phyloP scores from a whole-genome alignment of 1,140 invertebrate genomes.

The Octopus bimaculoides region DNA sequence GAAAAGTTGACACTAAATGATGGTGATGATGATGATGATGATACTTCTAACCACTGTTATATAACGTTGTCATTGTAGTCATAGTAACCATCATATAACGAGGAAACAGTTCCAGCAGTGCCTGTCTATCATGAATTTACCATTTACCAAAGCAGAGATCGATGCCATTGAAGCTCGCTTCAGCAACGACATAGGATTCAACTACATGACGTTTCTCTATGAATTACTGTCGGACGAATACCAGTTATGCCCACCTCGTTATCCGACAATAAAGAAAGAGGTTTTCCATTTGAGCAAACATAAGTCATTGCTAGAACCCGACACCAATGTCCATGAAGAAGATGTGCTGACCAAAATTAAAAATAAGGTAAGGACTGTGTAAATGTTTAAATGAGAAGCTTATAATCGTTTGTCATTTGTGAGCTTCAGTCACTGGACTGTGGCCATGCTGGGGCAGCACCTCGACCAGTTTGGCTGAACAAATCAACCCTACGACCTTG shows the following conservation, averaged over 20 bases:
- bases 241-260: background rate
- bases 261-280: background rate
- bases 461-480: no score
- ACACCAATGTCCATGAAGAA: slow-evolving; percentile 44
- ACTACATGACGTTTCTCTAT: slow-evolving; percentile 51
- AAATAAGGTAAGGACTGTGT: slow-evolving; percentile 44
- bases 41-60: background rate
- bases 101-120: slow-evolving; percentile 53
- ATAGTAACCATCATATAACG: slow-evolving; percentile 56
- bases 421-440: no score
- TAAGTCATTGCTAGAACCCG: slow-evolving; percentile 41
- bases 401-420: no score
- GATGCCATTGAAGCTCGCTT: slow-evolving; percentile 50
- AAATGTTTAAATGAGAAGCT: no score
- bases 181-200: slow-evolving; percentile 53
- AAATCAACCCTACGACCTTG: no score
- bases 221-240: slow-evolving; percentile 43
- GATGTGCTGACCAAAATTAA: slow-evolving; percentile 51
- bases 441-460: no score
- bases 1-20: no score
- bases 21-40: no score
- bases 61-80: slow-evolving; percentile 32
- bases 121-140: slow-evolving; percentile 51
- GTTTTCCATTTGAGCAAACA: slow-evolving; percentile 29
- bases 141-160: slow-evolving; percentile 45